Evolutionary conservation across 2,797 vertebrate species (phyloP), one percentile per base, ranked within the genome.

Genomic region (Apogon hyalosoma): DNA sequence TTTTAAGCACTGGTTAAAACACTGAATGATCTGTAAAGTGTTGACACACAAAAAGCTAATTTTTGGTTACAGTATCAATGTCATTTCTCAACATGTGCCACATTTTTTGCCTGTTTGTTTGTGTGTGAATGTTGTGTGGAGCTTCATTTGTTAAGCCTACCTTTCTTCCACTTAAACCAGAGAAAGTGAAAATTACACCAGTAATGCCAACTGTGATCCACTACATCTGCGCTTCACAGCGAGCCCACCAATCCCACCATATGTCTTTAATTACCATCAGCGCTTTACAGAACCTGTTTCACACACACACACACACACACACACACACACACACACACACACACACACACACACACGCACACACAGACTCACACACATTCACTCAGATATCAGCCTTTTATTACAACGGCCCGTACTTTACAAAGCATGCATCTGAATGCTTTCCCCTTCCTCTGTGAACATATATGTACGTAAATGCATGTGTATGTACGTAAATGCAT

Each of bases 201-300:
- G 88, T 92, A 94, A 94, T 92, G 92, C 92, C 92, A 93, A 92
- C 93, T 94, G 92, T 95, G 94, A 96, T 96, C 93, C 92, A 77
- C 91, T 94, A 92, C 95, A 96, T 97, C 95, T 96, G 94, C 48
- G 86, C 91, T 91, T 93, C 94, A 87, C 88, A 92, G 91, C 88
- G 75, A 90, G 94, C 59, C 91, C 91, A 86, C 90, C 86, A 79
- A 85, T 92, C 91, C 92, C 90, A 88, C 95, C 96, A 95, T 96
- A 96, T 96, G 96, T 93, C 95, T 96, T 97, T 96, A 96, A 97
- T 97, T 95, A 95, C 93, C 92, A 87, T 94, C 95, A 95, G 92
- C 93, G 92, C 93, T 93, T 95, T 94, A 95, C 95, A 95, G 94
- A 96, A 95, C 95, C 94, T 95, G 94, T 94, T 95, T 67, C 56